These are phyloP conservation scores for Atta colombica DNA, from an alignment of 1,140 invertebrate species.

Conservation along the genomic window DNA sequence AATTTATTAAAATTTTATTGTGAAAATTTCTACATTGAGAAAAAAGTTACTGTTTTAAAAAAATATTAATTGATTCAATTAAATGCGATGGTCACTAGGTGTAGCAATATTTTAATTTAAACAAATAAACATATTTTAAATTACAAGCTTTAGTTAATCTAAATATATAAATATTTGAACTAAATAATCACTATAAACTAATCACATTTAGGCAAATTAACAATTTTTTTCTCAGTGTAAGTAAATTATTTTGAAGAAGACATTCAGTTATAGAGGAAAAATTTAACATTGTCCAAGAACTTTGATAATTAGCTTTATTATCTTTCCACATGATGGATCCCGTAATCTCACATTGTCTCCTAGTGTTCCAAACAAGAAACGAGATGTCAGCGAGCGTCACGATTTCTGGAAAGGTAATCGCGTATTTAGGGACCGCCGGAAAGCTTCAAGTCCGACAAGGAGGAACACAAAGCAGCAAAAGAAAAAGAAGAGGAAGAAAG, in stretches of 20 bases:
- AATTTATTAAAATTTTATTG: no score
- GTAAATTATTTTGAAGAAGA: background rate
- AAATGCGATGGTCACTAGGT: no score
- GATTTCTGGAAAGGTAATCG: constrained; percentile 39
- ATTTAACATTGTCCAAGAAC: background rate
- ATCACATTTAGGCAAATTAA: no score
- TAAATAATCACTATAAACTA: no score
- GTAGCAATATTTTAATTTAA: no score
- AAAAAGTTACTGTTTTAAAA: no score
- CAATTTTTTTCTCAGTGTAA: no score
- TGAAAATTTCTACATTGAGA: no score
- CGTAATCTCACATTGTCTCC: constrained; percentile 34
- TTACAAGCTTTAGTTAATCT: no score
- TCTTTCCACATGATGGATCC: constrained; percentile 10
- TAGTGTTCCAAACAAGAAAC: background rate
- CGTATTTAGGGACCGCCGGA: constrained; percentile 31
- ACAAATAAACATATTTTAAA: no score
- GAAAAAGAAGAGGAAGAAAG: constrained; percentile 57
- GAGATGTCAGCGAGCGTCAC: background rate
- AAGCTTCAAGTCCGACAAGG: constrained; percentile 23
- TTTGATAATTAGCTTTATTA: constrained; percentile 25
- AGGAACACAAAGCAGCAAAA: constrained; percentile 59
- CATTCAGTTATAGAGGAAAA: background rate
- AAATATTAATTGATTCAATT: no score
- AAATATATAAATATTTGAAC: no score